A percentile compares a stretch with the other conserved stretches of the same genome.
These are phyloP conservation scores for Epizoanthus scotinus DNA, from an alignment of 92 coral and sea anemone species.

Conservation along the genomic window DNA sequence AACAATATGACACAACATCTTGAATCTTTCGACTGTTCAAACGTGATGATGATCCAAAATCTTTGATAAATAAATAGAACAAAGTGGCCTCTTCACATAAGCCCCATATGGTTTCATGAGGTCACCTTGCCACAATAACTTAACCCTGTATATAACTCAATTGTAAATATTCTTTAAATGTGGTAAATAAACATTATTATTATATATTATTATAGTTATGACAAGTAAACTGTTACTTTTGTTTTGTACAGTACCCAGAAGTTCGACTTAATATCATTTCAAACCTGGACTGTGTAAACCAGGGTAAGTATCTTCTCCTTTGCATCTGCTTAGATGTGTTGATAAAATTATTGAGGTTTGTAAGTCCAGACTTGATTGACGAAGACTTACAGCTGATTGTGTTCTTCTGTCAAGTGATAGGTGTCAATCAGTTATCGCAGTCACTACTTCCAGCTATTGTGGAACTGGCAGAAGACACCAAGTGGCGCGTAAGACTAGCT, in stretches of 20 bases:
- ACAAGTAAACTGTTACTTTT: too few relatives aligned
- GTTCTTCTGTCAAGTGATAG: conserved; percentile 69
- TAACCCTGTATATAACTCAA: too few relatives aligned
- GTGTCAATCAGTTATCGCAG: conserved; percentile 95
- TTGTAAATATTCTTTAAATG: too few relatives aligned
- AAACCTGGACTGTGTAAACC: conserved; percentile 98
- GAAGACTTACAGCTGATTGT: background rate
- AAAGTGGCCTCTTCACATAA: too few relatives aligned
- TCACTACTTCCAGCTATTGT: conserved; percentile 96
- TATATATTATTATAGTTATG: too few relatives aligned
- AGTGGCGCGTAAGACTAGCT: conserved; percentile 98
- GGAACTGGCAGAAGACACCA: conserved; percentile 96
- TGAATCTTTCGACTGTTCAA: background rate
- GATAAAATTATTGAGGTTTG: background rate
- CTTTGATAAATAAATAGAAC: too few relatives aligned
- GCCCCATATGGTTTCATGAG: too few relatives aligned
- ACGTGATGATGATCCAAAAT: too few relatives aligned
- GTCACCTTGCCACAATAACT: too few relatives aligned
- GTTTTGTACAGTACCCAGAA: conserved; percentile 81
- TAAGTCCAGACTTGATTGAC: background rate
- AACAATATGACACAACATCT: background rate
- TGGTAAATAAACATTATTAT: too few relatives aligned
- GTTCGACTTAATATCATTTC: conserved; percentile 96
- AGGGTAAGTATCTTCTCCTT: conserved; percentile 59
- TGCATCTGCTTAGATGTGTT: background rate